A percentile compares a stretch with the other conserved stretches of the same genome.
These are phyloP conservation scores for Cryptus armator DNA, from an alignment of 2,888 invertebrate species.

Conservation along the genomic window DNA sequence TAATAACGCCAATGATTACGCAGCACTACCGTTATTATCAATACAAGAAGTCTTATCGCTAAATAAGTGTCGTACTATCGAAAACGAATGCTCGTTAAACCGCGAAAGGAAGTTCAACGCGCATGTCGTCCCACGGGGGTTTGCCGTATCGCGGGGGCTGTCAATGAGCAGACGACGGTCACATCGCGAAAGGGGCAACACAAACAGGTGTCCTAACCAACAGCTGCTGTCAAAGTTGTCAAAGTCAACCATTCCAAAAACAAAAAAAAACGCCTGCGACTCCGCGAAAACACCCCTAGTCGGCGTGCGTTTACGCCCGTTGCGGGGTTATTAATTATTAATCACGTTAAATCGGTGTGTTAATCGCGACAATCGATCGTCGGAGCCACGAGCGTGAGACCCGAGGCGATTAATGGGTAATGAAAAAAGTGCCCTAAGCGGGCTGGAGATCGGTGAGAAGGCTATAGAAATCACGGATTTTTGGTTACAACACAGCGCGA, in stretches of 20 bases:
- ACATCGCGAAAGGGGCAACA: not conserved
- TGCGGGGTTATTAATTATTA: not conserved
- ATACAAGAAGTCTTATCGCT: too few species aligned
- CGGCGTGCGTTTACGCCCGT: not conserved
- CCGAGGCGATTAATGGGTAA: conserved; percentile 89
- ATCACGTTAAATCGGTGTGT: not conserved
- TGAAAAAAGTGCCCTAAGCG: conserved; percentile 90
- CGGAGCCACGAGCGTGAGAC: too few species aligned
- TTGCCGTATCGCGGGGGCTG: not conserved
- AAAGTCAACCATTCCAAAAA: not conserved
- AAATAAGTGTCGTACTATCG: too few species aligned
- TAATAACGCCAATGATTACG: too few species aligned
- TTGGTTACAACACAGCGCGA: conserved; percentile 90
- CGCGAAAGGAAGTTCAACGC: conserved; percentile 1
- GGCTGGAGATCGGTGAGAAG: conserved; percentile 91
- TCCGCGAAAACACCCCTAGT: not conserved
- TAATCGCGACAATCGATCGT: too few species aligned
- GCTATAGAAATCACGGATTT: conserved; percentile 92
- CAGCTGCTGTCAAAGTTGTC: conserved; percentile 33
- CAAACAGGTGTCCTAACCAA: conserved; percentile 48
- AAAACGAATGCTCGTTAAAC: not conserved
- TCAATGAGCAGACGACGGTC: conserved; percentile 57
- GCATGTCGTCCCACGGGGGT: not conserved
- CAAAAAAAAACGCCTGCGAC: not conserved
- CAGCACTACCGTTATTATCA: too few species aligned